A percentile compares a stretch with the other conserved stretches of the same genome.
Conservation (phyloP, 2,888 invertebrate species). For the Drosophila diplacantha region DNA sequence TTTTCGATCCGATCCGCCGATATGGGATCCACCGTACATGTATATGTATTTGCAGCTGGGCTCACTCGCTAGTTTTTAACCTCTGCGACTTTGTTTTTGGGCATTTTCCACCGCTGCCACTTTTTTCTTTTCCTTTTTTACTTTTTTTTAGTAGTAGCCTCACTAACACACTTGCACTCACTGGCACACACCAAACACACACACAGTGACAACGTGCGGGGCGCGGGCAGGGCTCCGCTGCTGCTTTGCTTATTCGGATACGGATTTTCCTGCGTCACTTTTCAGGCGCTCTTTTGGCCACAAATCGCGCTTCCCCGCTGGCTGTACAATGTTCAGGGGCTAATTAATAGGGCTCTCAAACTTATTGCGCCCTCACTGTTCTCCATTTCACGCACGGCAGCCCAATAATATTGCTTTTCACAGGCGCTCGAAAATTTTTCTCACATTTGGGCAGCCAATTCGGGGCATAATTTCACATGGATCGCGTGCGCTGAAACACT, state of each 20-base stretch:
- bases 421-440: conserved; percentile 66
- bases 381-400: conserved; percentile 48
- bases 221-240: conserved; percentile 53
- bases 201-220: conserved; percentile 42
- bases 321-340: conserved; percentile 17
- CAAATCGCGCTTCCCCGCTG: conserved; percentile 41
- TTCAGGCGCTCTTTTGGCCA: conserved; percentile 41
- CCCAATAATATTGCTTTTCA: conserved; percentile 61
- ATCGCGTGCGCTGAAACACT: conserved; percentile 32
- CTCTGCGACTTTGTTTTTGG: conserved; percentile 54
- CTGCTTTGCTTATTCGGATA: conserved; percentile 27
- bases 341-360: conserved; percentile 3
- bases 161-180: conserved; percentile 37
- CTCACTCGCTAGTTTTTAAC: conserved; percentile 45
- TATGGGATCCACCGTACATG: conserved; percentile 15
- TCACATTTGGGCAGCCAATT: conserved; percentile 54
- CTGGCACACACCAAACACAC: conserved; percentile 32
- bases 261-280: conserved; percentile 53
- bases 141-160: conserved; percentile 36
- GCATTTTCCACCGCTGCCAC: conserved; percentile 38
- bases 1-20: conserved; percentile 6
- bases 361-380: conserved; percentile 31
- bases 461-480: conserved; percentile 52
- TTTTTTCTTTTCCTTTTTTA: conserved; percentile 19
- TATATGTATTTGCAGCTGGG: conserved; percentile 15